Percentiles rank a stretch among this genome's conserved stretches.
Evolutionary conservation across 2,113 vertebrate species (phyloP).

Genomic region (Gallinago paraguaiae): DNA sequence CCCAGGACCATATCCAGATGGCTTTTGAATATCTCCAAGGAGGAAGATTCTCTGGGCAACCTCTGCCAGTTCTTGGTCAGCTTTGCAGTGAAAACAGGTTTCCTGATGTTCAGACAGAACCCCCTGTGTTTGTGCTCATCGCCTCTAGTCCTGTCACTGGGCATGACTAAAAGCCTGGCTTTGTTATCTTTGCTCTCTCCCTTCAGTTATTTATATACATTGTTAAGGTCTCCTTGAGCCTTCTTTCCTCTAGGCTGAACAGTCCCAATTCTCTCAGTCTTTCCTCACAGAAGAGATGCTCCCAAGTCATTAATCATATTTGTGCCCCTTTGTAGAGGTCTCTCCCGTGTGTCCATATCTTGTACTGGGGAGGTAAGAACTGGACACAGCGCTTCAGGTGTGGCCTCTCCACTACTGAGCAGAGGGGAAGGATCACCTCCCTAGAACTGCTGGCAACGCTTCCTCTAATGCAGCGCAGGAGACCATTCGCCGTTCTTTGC

Average conservation of each 20-base stretch:
- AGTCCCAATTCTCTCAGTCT: background rate
- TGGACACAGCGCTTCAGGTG: background rate
- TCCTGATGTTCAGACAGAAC: background rate
- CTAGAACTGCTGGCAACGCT: background rate
- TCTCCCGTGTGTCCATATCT: background rate
- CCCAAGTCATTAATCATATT: background rate
- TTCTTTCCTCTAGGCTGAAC: background rate
- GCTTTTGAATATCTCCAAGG: background rate
- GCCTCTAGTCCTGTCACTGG: background rate
- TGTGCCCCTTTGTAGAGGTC: background rate
- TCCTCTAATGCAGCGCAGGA: accelerated
- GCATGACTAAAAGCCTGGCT: background rate
- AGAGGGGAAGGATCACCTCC: background rate
- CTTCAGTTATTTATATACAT: background rate
- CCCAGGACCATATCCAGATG: background rate
- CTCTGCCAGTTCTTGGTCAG: background rate
- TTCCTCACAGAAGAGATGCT: background rate
- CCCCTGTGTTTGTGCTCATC: background rate
- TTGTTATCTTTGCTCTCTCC: background rate
- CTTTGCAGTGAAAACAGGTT: background rate
- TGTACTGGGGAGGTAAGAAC: background rate
- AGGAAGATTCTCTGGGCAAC: background rate
- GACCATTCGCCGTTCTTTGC: background rate
- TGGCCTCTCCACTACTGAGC: background rate
- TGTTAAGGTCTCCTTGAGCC: background rate